These are phyloP conservation scores for Caenorhabditis angaria DNA, from an alignment of 2,888 invertebrate species.

Conservation along the genomic window DNA sequence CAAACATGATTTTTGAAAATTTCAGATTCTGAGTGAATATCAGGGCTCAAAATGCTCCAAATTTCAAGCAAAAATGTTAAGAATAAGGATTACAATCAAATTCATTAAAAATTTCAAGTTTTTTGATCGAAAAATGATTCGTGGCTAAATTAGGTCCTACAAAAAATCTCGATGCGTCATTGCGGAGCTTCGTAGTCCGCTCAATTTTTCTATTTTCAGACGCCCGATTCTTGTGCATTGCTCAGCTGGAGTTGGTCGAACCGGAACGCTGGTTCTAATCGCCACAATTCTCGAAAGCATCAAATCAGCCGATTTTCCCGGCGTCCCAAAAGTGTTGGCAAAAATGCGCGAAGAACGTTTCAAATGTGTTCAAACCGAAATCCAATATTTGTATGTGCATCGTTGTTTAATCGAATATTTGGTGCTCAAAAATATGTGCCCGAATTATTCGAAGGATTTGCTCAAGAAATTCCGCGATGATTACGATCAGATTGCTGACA, in stretches of 20 bases:
- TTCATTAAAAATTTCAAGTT: too few relatives aligned
- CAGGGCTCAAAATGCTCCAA: too few relatives aligned
- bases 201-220: neutral
- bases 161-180: neutral
- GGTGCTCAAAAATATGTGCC: constrained; percentile 10
- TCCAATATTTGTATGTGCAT: constrained; percentile 58
- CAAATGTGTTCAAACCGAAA: constrained; percentile 43
- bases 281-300: constrained; percentile 19
- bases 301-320: constrained; percentile 18
- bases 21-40: too few relatives aligned
- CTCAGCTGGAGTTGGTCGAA: constrained; percentile 38
- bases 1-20: too few relatives aligned
- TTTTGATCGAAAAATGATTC: too few relatives aligned
- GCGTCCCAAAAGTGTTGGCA: constrained; percentile 25
- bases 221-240: constrained; percentile 33
- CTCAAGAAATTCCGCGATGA: constrained; percentile 6
- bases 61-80: too few relatives aligned
- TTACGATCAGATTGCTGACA: constrained; percentile 14
- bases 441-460: constrained; percentile 8
- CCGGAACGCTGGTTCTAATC: constrained; percentile 32
- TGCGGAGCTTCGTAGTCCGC: too few relatives aligned
- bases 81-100: too few relatives aligned
- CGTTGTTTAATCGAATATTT: constrained; percentile 52
- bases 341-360: constrained; percentile 44
- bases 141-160: too few relatives aligned